Conservation (phyloP, 2,113 vertebrate species). For the Apistogramma diplotaenia region DNA sequence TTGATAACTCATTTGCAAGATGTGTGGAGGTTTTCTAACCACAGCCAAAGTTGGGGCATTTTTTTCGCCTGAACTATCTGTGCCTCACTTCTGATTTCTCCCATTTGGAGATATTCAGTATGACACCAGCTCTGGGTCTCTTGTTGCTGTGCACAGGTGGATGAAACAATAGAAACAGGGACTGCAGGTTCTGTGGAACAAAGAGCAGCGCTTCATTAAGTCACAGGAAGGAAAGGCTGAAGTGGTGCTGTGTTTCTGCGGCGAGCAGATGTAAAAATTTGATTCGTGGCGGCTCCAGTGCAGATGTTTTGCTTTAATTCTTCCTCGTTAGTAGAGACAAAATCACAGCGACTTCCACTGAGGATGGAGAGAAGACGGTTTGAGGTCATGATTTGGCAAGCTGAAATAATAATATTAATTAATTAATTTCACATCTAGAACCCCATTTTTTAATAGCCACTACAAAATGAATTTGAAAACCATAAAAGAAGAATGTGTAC, state of each 20-base stretch:
- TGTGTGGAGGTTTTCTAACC: not conserved
- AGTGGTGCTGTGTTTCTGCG: not conserved
- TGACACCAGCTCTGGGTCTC: not conserved
- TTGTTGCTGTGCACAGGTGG: not conserved
- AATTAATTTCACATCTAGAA: constrained; percentile 22
- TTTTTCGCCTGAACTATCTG: not conserved
- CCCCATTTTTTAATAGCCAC: constrained; percentile 20
- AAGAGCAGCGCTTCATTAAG: not conserved
- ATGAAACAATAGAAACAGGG: not conserved
- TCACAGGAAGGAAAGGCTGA: not conserved
- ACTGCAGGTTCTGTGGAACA: not conserved
- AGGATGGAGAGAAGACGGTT: constrained; percentile 19
- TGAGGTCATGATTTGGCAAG: constrained; percentile 18
- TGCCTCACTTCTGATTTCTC: not conserved
- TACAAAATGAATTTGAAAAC: constrained; percentile 14
- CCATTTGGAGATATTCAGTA: not conserved
- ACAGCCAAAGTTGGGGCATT: not conserved
- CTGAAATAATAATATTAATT: constrained; percentile 44
- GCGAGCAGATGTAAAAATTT: constrained; percentile 1
- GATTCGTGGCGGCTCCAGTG: not conserved
- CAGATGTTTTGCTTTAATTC: constrained; percentile 15
- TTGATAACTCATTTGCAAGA: not conserved
- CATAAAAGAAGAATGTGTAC: constrained; percentile 26
- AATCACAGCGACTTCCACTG: constrained; percentile 25
- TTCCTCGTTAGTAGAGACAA: constrained; percentile 51